Conservation (phyloP, 2,888 invertebrate genomes). For the Mythimna albipuncta region DNA sequence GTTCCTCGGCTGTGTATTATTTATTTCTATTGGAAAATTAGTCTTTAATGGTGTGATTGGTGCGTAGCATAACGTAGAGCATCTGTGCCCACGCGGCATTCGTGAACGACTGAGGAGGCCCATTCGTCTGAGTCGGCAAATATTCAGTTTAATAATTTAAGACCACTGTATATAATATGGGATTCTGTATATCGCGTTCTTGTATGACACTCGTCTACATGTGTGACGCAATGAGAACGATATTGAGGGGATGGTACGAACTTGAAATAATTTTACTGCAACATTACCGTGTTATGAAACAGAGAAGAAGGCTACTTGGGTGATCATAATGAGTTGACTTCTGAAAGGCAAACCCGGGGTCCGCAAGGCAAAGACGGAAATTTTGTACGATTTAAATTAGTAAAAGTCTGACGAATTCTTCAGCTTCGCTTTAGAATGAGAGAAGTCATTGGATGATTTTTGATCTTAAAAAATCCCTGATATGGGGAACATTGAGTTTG, state of each 20-base stretch:
- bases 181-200: conserved; percentile 69
- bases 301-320: too few species aligned
- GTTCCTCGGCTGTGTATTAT: conserved; percentile 80
- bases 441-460: too few species aligned
- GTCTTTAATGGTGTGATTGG: conserved; percentile 84
- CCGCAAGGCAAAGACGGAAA: too few species aligned
- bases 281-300: too few species aligned
- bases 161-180: conserved; percentile 74
- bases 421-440: too few species aligned
- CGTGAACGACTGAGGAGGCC: conserved; percentile 76
- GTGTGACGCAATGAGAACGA: conserved; percentile 70
- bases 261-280: conserved; percentile 3
- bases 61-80: conserved; percentile 75
- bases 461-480: not conserved
- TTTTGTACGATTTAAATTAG: too few species aligned
- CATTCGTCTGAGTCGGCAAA: conserved; percentile 83
- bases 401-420: too few species aligned
- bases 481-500: too few species aligned
- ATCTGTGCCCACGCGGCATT: conserved; percentile 84
- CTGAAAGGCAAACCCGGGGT: too few species aligned
- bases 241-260: conserved; percentile 69
- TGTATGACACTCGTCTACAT: conserved; percentile 76
- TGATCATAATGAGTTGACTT: too few species aligned
- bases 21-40: conserved; percentile 89
- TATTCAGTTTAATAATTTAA: conserved; percentile 88